Evolutionary conservation across 2,888 invertebrate species (phyloP).

Genomic region (Scaptodrosophila latifasciaeformis): DNA sequence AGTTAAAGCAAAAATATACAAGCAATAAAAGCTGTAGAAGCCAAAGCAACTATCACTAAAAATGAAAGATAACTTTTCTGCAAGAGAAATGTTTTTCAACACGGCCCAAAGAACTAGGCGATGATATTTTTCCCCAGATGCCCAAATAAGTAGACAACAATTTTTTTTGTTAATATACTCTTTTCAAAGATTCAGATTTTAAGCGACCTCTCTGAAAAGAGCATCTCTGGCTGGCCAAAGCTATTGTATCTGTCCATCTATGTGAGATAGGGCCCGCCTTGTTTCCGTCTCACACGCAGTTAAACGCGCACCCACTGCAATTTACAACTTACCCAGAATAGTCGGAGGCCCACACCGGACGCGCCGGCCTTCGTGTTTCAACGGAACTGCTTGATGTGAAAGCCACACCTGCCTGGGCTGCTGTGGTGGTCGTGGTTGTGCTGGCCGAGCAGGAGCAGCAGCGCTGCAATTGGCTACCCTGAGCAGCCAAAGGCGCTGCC

Average conservation of each 20-base stretch:
- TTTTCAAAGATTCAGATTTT: constrained; percentile 25
- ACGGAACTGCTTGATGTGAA: constrained; percentile 65
- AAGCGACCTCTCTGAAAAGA: neutral
- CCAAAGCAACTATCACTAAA: constrained; percentile 2
- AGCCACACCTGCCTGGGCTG: constrained; percentile 35
- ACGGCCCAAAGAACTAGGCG: constrained; percentile 6
- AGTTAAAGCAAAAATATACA: neutral
- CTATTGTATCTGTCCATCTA: too few species aligned
- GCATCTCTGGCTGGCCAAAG: constrained; percentile 17
- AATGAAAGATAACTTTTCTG: constrained; percentile 12
- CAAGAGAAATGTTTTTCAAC: constrained; percentile 38
- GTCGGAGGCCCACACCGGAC: constrained; percentile 80
- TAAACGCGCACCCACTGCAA: constrained; percentile 12
- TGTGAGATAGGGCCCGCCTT: neutral
- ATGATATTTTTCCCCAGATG: too few species aligned
- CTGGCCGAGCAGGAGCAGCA: constrained; percentile 52
- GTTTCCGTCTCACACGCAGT: neutral
- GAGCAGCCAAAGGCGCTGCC: constrained; percentile 38
- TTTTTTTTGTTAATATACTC: neutral
- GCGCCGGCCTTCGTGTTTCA: constrained; percentile 57
- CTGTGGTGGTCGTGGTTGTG: constrained; percentile 51
- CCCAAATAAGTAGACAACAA: too few species aligned
- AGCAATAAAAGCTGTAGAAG: constrained; percentile 1
- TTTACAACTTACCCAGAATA: constrained; percentile 79
- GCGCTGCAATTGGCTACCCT: constrained; percentile 41